Evolutionary conservation across 2,888 invertebrate species (phyloP), one percentile per base, ranked within the genome.

Genomic region (Drosophila phalerata): DNA sequence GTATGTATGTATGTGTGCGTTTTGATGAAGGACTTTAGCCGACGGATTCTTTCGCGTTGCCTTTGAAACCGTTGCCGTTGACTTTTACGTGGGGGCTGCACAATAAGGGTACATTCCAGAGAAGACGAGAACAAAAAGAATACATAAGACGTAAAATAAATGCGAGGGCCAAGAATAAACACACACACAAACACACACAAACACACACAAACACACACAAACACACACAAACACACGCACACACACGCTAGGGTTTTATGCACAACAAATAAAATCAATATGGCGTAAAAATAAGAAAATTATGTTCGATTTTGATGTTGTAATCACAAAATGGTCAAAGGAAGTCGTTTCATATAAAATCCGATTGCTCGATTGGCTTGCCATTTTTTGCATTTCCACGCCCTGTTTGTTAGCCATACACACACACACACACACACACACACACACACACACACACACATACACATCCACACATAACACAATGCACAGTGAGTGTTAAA

Each of bases 201-300:
- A 56, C n/a, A 42, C 15, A 51, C 17, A 42, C 42, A n/a, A n/a
- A 55, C 62, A 56, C 38, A 58, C 42, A 66, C 38, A 38, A 58
- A 55, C 43, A 58, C 42, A 69, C 34, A 34, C 30, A 34, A 11
- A 56, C n/a, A 42, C 15, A n/a, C n/a, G n/a, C n/a, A n/a, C n/a
- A n/a, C n/a, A 51, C 17, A 42, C 42, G 5, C 40, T 19, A 49
- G 56, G 47, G 45, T 69, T 79, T 79, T 71, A 81, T 81, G 72
- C 74, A 82, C 72, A 79, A 69, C 77, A 84, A 79, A 79, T 74
- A 85, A 85, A 82, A 82, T 82, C 82, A 82, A 82, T 81, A 79
- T 61, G 74, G 74, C 73, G 56, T 85, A 83, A 85, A 85, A 81
- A 71, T 79, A 62, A 73, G 72, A 71, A 74, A 72, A 64, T 78